phyloP scores from a whole-genome alignment of 2,113 vertebrate species.

The Engraulis encrasicolus region DNA sequence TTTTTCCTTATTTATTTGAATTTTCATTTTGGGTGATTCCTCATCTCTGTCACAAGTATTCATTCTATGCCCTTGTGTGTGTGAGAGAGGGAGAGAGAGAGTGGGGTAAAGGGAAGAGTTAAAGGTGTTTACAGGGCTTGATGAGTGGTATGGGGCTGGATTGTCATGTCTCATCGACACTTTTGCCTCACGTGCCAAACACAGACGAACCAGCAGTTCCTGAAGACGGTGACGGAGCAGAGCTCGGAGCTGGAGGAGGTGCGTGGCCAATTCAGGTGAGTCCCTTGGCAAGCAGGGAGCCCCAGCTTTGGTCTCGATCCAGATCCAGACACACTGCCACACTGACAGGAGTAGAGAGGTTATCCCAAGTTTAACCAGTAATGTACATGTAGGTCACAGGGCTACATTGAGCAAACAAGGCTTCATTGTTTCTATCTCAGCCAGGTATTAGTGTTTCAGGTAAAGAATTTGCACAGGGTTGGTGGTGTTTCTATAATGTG shows the following conservation, averaged over 20 bases:
- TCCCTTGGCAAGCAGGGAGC: not conserved
- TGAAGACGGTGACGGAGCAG: slow-evolving; percentile 85
- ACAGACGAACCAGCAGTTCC: slow-evolving; percentile 87
- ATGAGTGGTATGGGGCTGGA: not conserved
- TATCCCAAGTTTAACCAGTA: too few relatives aligned
- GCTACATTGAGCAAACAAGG: too few relatives aligned
- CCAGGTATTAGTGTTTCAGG: not conserved
- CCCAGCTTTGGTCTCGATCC: too few relatives aligned
- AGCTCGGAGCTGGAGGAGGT: slow-evolving; percentile 81
- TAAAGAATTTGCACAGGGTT: not conserved
- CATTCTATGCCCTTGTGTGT: too few relatives aligned
- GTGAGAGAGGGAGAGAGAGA: too few relatives aligned
- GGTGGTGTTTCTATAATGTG: not conserved
- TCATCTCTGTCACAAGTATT: too few relatives aligned
- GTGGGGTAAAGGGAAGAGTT: not conserved
- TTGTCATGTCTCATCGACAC: slow-evolving; percentile 59
- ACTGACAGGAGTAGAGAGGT: too few relatives aligned
- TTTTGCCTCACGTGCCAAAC: slow-evolving; percentile 70
- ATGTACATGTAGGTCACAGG: too few relatives aligned
- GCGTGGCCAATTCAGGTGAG: slow-evolving; percentile 85
- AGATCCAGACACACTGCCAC: too few relatives aligned
- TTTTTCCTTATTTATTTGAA: too few relatives aligned
- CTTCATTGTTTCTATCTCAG: not conserved
- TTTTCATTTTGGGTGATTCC: too few relatives aligned
- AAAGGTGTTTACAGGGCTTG: too few relatives aligned